phyloP scores from a whole-genome alignment of 2,888 invertebrate species.

The Lithophane semibrunnea region DNA sequence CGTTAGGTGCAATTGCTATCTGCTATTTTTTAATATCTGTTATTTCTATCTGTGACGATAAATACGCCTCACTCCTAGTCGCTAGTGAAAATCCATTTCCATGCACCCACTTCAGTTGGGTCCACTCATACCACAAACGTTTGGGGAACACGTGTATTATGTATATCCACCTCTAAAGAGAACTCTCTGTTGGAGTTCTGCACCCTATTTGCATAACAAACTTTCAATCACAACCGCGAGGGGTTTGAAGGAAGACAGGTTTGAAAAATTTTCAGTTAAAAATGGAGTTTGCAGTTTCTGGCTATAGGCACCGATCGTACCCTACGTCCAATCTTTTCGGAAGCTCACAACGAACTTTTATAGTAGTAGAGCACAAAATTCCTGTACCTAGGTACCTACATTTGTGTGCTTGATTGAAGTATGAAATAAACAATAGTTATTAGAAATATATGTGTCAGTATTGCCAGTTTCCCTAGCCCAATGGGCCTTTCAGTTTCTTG shows the following conservation, averaged over 20 bases:
- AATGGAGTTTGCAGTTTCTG: not conserved
- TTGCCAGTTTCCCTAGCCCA: not conserved
- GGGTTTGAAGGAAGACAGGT: not conserved
- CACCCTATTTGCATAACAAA: not conserved
- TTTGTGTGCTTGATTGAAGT: not conserved
- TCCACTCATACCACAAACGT: not conserved
- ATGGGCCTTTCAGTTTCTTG: not conserved
- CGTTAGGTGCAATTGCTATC: no score
- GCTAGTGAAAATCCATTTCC: no score
- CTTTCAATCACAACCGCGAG: no score
- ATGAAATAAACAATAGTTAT: not conserved
- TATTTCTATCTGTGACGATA: no score
- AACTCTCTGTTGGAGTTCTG: not conserved
- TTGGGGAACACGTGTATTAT: not conserved
- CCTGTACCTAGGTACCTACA: no score
- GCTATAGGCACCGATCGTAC: no score
- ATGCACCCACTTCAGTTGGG: not conserved
- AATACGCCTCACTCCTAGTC: no score
- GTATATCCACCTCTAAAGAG: not conserved
- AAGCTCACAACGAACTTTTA: not conserved
- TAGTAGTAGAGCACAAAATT: not conserved
- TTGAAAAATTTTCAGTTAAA: not conserved
- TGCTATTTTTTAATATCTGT: no score
- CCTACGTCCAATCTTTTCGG: not conserved
- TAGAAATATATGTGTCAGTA: not conserved